These are phyloP conservation scores for Eupithecia abbreviata DNA, from an alignment of 2,888 invertebrate genomes.

Conservation along the genomic window DNA sequence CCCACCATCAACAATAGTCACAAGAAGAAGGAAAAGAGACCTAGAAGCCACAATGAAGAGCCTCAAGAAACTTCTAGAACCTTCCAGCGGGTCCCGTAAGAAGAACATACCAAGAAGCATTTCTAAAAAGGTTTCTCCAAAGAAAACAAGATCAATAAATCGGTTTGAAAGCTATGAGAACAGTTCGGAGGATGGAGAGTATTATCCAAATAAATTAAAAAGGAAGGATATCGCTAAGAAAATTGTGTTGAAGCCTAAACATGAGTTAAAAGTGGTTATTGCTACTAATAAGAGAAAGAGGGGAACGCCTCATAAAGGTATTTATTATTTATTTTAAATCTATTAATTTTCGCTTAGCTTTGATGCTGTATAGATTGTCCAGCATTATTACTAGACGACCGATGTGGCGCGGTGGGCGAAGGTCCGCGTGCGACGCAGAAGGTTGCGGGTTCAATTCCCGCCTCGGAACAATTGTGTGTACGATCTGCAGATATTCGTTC, in stretches of 20 bases:
- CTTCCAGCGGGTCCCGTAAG: constrained; percentile 18
- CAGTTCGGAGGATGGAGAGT: constrained; percentile 51
- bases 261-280: constrained; percentile 58
- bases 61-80: constrained; percentile 35
- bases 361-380: no score
- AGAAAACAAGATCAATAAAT: constrained; percentile 20
- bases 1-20: constrained; percentile 1
- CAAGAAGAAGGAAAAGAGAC: constrained; percentile 20
- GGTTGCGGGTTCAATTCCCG: no score
- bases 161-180: constrained; percentile 29
- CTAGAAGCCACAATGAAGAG: constrained; percentile 32
- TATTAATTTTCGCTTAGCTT: no score
- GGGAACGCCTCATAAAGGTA: constrained; percentile 60
- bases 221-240: constrained; percentile 52
- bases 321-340: background rate
- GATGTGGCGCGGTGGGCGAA: no score
- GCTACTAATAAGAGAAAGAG: constrained; percentile 64
- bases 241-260: constrained; percentile 59
- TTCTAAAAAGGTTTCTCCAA: constrained; percentile 22
- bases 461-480: no score
- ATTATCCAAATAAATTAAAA: constrained; percentile 62
- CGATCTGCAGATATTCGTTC: no score
- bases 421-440: no score
- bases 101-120: constrained; percentile 31
- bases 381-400: no score